These are phyloP conservation scores for Orientallactaga sibirica DNA, from an alignment of 2,797 vertebrate species.

Conservation along the genomic window DNA sequence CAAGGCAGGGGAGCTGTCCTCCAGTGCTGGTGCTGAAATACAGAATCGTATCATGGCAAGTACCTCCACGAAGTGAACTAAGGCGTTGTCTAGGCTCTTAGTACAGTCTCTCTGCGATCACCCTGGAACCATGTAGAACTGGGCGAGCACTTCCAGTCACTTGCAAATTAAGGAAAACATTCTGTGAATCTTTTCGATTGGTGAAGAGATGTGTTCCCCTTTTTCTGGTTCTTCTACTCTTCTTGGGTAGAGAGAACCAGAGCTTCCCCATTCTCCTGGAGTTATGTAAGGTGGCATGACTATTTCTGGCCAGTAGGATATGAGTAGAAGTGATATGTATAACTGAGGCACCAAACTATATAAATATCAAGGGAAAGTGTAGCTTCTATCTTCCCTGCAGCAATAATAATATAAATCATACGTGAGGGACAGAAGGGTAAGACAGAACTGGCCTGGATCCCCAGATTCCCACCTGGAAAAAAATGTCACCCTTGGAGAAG, in stretches of 20 bases:
- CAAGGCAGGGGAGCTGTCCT: constrained; percentile 11
- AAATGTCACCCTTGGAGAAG: background rate
- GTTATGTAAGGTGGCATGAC: background rate
- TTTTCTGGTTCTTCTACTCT: background rate
- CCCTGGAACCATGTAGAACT: background rate
- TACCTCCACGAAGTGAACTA: background rate
- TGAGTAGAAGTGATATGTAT: background rate
- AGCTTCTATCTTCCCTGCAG: background rate
- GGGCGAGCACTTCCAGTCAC: background rate
- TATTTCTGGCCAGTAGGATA: background rate
- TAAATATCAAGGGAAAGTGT: background rate
- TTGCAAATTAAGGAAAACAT: background rate
- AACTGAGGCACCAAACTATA: background rate
- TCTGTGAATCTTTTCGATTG: background rate
- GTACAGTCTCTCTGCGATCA: background rate
- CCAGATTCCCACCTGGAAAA: background rate
- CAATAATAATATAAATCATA: background rate
- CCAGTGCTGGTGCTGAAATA: constrained; percentile 50
- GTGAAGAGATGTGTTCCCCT: background rate
- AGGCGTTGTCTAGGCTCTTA: background rate
- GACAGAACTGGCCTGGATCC: background rate
- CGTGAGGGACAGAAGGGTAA: background rate
- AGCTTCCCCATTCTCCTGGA: background rate
- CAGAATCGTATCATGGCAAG: background rate
- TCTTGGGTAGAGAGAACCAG: background rate